phyloP scores from a whole-genome alignment of 2,888 invertebrate genomes.

The Cataglyphis albicans region DNA sequence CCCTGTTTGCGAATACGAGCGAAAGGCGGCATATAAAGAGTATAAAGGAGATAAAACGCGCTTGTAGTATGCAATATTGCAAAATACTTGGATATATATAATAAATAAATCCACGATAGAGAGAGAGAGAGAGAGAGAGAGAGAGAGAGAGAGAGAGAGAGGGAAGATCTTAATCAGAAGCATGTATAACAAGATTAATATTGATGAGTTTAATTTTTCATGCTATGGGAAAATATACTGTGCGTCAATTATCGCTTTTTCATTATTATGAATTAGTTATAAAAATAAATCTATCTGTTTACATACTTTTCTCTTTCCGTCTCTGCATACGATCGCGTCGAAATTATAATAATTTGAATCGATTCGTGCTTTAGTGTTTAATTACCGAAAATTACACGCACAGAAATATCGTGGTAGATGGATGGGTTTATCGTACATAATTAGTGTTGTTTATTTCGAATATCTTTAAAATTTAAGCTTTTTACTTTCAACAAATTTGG shows the following conservation, averaged over 20 bases:
- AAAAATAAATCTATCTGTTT: not conserved
- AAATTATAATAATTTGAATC: not conserved
- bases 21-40: not conserved
- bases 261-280: not conserved
- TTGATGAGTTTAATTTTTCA: constrained; percentile 1
- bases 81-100: not conserved
- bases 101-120: not conserved
- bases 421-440: not conserved
- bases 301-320: not conserved
- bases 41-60: not conserved
- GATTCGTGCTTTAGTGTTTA: not conserved
- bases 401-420: not conserved
- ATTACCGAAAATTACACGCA: not conserved
- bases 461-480: not conserved
- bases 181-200: not conserved
- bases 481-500: not conserved
- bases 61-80: not conserved
- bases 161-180: not conserved
- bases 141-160: no score
- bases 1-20: not conserved
- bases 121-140: no score
- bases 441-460: constrained; percentile 3
- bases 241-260: not conserved
- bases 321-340: not conserved
- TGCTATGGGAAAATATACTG: not conserved